Conservation (phyloP, 92 coral and sea anemone genomes). For the Desmophyllum pertusum region DNA sequence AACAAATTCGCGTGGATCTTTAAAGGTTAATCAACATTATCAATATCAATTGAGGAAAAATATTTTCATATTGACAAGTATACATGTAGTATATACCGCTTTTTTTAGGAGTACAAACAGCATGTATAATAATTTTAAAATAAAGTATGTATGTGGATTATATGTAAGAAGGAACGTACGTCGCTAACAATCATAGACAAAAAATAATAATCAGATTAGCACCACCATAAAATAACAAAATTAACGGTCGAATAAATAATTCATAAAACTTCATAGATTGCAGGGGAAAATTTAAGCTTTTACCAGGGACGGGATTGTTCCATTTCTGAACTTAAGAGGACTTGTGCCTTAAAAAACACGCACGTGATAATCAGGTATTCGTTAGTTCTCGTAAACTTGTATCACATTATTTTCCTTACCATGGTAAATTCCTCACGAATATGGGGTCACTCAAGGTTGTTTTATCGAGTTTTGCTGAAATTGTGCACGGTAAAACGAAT, state of each 20-base stretch:
- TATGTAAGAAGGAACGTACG: background rate
- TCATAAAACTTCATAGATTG: background rate
- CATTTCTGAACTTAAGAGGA: background rate
- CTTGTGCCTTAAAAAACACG: background rate
- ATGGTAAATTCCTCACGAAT: conserved; percentile 94
- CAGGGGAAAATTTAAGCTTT: background rate
- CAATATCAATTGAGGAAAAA: background rate
- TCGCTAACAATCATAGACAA: background rate
- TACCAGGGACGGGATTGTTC: background rate
- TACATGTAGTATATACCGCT: background rate
- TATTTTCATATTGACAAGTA: background rate
- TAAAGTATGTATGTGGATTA: background rate
- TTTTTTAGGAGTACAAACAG: background rate
- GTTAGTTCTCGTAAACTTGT: background rate
- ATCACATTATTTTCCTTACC: conserved; percentile 66
- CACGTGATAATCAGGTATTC: background rate
- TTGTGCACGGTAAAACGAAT: conserved; percentile 79
- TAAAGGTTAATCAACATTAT: background rate
- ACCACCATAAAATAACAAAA: background rate
- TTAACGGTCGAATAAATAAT: conserved; percentile 2
- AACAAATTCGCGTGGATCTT: background rate
- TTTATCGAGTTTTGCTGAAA: conserved; percentile 90
- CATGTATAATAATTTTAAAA: background rate
- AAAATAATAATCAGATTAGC: background rate
- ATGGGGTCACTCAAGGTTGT: conserved; percentile 92